Evolutionary conservation across 2,888 invertebrate species (phyloP).

Genomic region (Malthinus flaveolus): DNA sequence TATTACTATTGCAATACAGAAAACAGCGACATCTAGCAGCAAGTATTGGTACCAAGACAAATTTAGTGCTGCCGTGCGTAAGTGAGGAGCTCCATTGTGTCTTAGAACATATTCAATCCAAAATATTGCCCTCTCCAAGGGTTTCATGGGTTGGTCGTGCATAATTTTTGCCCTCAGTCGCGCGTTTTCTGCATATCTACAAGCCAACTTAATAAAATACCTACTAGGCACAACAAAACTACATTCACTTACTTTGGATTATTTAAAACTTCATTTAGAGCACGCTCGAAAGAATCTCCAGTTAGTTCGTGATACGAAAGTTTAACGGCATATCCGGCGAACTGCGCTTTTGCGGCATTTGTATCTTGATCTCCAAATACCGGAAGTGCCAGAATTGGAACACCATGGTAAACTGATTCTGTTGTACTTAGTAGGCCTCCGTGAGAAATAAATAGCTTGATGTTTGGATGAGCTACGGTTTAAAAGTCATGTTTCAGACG

Average conservation of each 20-base stretch:
- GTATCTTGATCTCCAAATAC: conserved; percentile 56
- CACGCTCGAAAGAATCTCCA: conserved; percentile 48
- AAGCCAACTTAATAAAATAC: too few species aligned
- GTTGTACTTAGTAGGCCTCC: conserved; percentile 61
- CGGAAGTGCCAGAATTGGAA: conserved; percentile 57
- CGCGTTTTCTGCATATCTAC: too few species aligned
- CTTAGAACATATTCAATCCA: too few species aligned
- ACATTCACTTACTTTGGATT: conserved; percentile 43
- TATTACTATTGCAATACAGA: too few species aligned
- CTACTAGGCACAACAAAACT: too few species aligned
- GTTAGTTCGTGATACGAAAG: conserved; percentile 51
- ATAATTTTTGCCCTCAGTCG: too few species aligned
- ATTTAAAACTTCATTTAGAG: conserved; percentile 50
- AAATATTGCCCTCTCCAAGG: too few species aligned
- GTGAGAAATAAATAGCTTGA: conserved; percentile 61
- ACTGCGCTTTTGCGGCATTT: conserved; percentile 53
- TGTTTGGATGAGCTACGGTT: conserved; percentile 56
- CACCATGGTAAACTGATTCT: conserved; percentile 57
- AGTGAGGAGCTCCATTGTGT: too few species aligned
- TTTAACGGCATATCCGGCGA: conserved; percentile 51
- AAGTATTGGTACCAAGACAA: too few species aligned
- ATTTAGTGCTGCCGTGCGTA: too few species aligned
- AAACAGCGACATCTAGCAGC: too few species aligned
- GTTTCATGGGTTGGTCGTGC: too few species aligned
- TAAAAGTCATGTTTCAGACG: background rate